These are phyloP conservation scores for Trissolcus japonicus DNA, from an alignment of 2,888 invertebrate genomes.

Conservation along the genomic window DNA sequence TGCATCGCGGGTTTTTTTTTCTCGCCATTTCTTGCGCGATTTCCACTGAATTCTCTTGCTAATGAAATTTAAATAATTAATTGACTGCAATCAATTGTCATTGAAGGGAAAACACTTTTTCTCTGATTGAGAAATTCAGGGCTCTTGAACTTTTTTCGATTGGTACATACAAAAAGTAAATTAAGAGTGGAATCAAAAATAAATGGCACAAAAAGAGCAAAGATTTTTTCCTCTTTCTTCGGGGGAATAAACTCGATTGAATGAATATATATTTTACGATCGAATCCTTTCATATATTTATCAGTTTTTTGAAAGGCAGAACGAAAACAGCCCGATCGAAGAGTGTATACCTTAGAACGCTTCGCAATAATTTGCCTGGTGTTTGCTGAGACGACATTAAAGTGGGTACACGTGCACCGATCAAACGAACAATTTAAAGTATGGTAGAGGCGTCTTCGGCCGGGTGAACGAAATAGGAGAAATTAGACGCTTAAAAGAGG, in stretches of 20 bases:
- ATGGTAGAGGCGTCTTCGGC: conserved; percentile 16
- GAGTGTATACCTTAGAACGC: not conserved
- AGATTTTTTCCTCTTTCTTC: too few relatives aligned
- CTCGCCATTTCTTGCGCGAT: conserved; percentile 2
- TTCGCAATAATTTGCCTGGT: not conserved
- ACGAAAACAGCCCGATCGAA: not conserved
- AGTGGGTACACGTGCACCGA: conserved; percentile 20
- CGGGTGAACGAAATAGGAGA: conserved; percentile 28
- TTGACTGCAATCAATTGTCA: conserved; percentile 14
- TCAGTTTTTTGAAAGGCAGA: too few relatives aligned
- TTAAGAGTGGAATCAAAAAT: too few relatives aligned
- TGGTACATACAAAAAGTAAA: too few relatives aligned
- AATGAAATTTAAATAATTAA: conserved; percentile 42
- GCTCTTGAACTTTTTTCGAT: too few relatives aligned
- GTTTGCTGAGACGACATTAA: conserved; percentile 1
- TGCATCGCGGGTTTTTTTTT: conserved; percentile 3
- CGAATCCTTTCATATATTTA: too few relatives aligned
- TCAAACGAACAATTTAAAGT: conserved; percentile 31
- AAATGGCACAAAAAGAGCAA: too few relatives aligned
- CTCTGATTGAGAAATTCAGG: not conserved
- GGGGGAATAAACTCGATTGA: too few relatives aligned
- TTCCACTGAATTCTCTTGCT: not conserved
- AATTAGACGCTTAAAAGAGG: conserved; percentile 52
- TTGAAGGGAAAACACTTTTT: conserved; percentile 7
- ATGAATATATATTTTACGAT: too few relatives aligned